Base-by-base conservation (phyloP, 2,888 invertebrate genomes). In the Sphaerophoria rueppellii region DNA sequence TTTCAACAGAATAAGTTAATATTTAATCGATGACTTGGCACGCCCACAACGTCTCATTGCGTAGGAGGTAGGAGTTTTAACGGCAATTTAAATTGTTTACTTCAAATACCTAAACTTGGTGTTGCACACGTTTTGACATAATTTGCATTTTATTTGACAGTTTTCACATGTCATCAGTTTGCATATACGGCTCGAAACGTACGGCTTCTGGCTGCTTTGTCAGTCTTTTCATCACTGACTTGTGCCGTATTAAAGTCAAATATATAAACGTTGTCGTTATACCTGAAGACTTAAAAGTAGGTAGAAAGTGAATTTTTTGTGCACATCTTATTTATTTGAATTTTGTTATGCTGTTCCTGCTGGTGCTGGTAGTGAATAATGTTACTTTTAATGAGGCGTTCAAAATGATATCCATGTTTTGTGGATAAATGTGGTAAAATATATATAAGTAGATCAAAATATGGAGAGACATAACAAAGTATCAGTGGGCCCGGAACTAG, bases 61-160 rank as follows among this genome's bases (percentile, higher is more conserved):
- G 71, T 67, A 46, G 71, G 76, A 54, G 79, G 9, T 57, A 24
- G 24, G 24, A 24, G 24, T 24, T 24, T 24, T 2, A 37, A 24
- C 40, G 55, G 61, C 46, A 67, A 24, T 54, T 79, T 52, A 61
- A 54, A 65, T 52, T 65, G 52, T 78, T 63, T 43, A 65, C 52
- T 35, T 72, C n/a, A 77, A 16, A 50, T n/a, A 48, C 54, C 34
- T 34, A 54, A 24, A 76, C 57, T 50, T 11, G 4, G 12, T 16
- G 65, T 78, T 43, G 77, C 57, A 74, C 75, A 75, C 75, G 85
- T 81, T 85, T 77, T 80, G 87, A 89, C 87, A 88, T 88, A 88
- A 89, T 89, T 89, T 89, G 88, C 89, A 88, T 89, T 89, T 89
- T 87, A 89, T 89, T 89, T 89, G 89, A 89, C 88, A 88, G 88